Percentiles rank a stretch among this genome's conserved stretches.
Evolutionary conservation across 2,797 vertebrate genomes (phyloP).

Genomic region (Diglossa cyanea): DNA sequence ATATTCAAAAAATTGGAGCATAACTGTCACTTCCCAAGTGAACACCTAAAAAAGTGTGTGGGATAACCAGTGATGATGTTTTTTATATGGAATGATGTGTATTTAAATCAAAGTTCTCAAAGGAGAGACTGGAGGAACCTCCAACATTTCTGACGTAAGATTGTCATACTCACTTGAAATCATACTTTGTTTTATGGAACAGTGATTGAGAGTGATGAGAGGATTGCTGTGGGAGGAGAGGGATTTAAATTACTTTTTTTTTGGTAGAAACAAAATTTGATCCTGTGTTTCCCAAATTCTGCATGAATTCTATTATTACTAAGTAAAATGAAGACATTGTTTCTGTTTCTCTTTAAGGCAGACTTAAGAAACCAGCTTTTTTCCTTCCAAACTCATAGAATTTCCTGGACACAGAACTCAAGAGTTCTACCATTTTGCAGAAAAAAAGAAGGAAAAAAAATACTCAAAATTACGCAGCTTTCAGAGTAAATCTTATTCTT

Average conservation of each 20-base stretch:
- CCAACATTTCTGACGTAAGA: background rate
- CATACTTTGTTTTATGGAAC: background rate
- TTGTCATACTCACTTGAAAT: background rate
- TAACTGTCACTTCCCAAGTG: background rate
- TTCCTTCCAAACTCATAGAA: background rate
- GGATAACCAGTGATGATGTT: background rate
- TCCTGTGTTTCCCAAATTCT: background rate
- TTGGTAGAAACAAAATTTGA: background rate
- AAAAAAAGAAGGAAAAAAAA: rapidly evolving
- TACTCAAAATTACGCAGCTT: background rate
- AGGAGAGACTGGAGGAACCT: background rate
- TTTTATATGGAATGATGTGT: background rate
- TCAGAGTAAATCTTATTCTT: background rate
- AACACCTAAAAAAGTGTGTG: background rate
- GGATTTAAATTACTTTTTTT: background rate
- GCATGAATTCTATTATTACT: background rate
- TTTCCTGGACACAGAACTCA: background rate
- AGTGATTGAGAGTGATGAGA: background rate
- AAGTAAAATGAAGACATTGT: background rate
- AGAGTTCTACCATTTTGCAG: background rate
- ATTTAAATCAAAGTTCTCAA: background rate
- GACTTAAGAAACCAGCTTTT: background rate
- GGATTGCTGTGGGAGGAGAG: background rate
- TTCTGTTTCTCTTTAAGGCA: background rate
- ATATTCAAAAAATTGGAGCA: background rate